These are phyloP conservation scores for Plotosus lineatus DNA, from an alignment of 2,113 vertebrate genomes.

Conservation along the genomic window DNA sequence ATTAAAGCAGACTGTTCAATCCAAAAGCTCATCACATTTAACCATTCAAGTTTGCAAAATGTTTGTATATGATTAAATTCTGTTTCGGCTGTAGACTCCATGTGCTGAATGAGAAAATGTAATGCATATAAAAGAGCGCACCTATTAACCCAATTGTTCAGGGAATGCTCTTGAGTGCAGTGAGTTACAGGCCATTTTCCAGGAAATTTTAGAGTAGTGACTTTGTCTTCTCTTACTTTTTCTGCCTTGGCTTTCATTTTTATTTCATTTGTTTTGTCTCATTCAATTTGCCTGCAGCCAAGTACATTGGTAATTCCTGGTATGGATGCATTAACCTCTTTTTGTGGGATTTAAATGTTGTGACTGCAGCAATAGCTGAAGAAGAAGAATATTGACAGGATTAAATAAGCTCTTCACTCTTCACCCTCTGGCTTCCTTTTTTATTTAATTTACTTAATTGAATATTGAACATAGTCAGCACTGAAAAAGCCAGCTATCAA, in stretches of 20 bases:
- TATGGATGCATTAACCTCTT: slow-evolving; percentile 46
- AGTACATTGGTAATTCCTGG: slow-evolving; percentile 45
- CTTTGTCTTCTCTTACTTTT: neutral
- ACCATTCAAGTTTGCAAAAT: neutral
- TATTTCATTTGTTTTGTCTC: slow-evolving; percentile 43
- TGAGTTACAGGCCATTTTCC: slow-evolving; percentile 8
- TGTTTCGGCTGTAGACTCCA: neutral
- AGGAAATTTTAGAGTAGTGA: neutral
- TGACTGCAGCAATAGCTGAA: slow-evolving; percentile 44
- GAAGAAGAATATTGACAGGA: slow-evolving; percentile 49
- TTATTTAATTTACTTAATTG: slow-evolving; percentile 49
- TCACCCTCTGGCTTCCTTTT: neutral
- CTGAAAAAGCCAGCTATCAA: slow-evolving; percentile 6
- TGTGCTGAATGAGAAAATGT: neutral
- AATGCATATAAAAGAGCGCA: neutral
- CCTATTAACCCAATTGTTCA: neutral
- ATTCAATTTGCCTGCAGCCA: slow-evolving; percentile 43
- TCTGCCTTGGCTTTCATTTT: slow-evolving; percentile 8
- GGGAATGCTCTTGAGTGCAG: slow-evolving; percentile 3
- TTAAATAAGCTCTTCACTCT: slow-evolving; percentile 34
- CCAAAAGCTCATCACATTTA: neutral
- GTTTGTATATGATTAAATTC: neutral
- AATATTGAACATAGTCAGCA: slow-evolving; percentile 35
- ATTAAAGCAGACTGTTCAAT: neutral
- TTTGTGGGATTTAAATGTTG: slow-evolving; percentile 50